Evolutionary conservation across 1,140 invertebrate species (phyloP).

Genomic region (Planococcus citri): DNA sequence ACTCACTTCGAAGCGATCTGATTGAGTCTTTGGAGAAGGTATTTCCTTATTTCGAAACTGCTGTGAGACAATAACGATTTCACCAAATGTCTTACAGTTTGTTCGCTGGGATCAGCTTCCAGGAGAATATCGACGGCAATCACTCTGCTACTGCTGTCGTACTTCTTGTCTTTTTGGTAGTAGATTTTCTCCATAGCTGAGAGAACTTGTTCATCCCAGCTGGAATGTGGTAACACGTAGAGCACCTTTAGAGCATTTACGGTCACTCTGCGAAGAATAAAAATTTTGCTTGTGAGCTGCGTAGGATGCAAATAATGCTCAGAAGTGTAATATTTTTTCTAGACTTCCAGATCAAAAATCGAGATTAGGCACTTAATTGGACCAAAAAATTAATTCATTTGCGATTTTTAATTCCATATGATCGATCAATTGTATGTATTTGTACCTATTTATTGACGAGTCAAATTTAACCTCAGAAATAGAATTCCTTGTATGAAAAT

Average conservation of each 20-base stretch:
- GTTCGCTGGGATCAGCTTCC: conserved; percentile 40
- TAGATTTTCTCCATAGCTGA: conserved; percentile 44
- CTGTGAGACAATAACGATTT: conserved; percentile 41
- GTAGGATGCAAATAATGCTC: no score
- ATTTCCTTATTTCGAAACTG: conserved; percentile 52
- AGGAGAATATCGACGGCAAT: conserved; percentile 60
- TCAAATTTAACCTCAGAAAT: no score
- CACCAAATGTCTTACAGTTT: conserved; percentile 41
- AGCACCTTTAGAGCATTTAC: conserved; percentile 53
- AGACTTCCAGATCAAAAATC: no score
- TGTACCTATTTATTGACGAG: no score
- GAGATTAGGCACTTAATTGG: no score
- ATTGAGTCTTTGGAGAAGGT: conserved; percentile 47
- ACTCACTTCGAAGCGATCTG: conserved; percentile 42
- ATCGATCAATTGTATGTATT: no score
- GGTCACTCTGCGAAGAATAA: conserved; percentile 32
- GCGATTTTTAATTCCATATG: no score
- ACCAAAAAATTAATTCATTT: no score
- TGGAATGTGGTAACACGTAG: conserved; percentile 38
- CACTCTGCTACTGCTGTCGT: conserved; percentile 57
- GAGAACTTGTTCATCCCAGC: conserved; percentile 38
- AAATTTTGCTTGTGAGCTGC: no score
- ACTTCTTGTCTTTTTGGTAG: conserved; percentile 46
- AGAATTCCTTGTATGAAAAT: no score
- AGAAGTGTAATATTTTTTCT: no score